Conservation (phyloP, 1,140 invertebrate genomes). For the Drosophila insularis region DNA sequence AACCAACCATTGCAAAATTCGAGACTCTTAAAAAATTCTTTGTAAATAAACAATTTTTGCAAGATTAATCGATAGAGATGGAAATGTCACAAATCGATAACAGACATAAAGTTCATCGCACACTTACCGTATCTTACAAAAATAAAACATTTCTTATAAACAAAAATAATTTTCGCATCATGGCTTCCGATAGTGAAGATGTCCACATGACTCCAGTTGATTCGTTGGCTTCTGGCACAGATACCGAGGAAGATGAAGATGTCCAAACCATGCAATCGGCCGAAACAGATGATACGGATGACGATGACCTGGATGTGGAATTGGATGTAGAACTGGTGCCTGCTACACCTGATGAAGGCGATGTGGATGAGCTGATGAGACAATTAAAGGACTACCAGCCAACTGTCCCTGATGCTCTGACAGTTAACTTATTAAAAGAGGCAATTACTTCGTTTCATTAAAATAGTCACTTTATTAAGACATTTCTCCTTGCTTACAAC, state of each 20-base stretch:
- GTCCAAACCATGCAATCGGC: background rate
- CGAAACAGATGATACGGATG: slow-evolving; percentile 28
- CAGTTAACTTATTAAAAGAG: slow-evolving; percentile 90
- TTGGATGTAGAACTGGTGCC: slow-evolving; percentile 61
- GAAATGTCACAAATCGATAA: background rate
- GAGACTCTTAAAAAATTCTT: background rate
- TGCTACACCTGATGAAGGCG: slow-evolving; percentile 39
- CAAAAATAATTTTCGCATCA: slow-evolving; percentile 8
- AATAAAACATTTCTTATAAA: background rate
- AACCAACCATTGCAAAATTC: slow-evolving; percentile 63
- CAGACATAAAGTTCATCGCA: background rate
- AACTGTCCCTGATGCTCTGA: slow-evolving; percentile 86
- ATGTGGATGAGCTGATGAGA: slow-evolving; percentile 79
- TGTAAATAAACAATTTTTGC: slow-evolving; percentile 1
- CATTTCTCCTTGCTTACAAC: background rate
- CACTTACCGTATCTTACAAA: background rate
- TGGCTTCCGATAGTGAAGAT: slow-evolving; percentile 65
- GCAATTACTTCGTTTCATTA: slow-evolving; percentile 16
- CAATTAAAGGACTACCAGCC: slow-evolving; percentile 94
- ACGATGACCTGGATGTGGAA: slow-evolving; percentile 50
- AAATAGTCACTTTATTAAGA: background rate
- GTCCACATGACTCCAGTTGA: slow-evolving; percentile 46
- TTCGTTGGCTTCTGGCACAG: slow-evolving; percentile 50
- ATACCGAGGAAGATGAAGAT: slow-evolving; percentile 58
- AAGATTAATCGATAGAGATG: no score